Conservation (phyloP, 2,888 invertebrate species). For the Crematogaster levior region DNA sequence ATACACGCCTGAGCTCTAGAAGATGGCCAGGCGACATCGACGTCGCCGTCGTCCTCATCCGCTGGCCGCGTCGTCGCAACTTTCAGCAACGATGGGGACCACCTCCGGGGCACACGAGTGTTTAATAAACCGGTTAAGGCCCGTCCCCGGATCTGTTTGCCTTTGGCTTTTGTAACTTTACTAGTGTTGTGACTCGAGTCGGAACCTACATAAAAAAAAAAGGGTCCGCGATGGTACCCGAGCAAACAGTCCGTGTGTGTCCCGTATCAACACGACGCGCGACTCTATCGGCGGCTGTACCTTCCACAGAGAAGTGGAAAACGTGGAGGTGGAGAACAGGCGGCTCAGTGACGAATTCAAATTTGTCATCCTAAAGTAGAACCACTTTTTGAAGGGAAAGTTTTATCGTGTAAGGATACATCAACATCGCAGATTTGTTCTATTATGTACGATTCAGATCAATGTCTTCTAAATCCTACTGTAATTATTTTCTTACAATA, state of each 20-base stretch:
- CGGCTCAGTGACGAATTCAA: slow-evolving; percentile 45
- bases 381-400: neutral
- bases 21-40: slow-evolving; percentile 60
- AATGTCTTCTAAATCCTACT: neutral
- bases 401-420: neutral
- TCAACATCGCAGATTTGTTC: neutral
- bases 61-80: slow-evolving; percentile 69
- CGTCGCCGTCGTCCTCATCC: slow-evolving; percentile 61
- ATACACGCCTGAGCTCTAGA: slow-evolving; percentile 43
- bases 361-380: slow-evolving; percentile 47
- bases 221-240: slow-evolving; percentile 78
- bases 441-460: slow-evolving; percentile 1
- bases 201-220: slow-evolving; percentile 73
- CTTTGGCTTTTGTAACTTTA: slow-evolving; percentile 82
- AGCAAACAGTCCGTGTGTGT: slow-evolving; percentile 81
- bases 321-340: slow-evolving; percentile 43
- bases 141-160: slow-evolving; percentile 81
- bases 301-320: slow-evolving; percentile 48
- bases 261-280: slow-evolving; percentile 77
- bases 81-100: slow-evolving; percentile 69
- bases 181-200: slow-evolving; percentile 82
- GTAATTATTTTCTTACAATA: slow-evolving; percentile 5
- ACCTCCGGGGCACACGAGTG: slow-evolving; percentile 73
- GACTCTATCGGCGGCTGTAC: slow-evolving; percentile 72
- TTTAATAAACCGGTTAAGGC: slow-evolving; percentile 82